Base-by-base conservation (phyloP, 2,888 invertebrate genomes). In the Atethmia centrago region DNA sequence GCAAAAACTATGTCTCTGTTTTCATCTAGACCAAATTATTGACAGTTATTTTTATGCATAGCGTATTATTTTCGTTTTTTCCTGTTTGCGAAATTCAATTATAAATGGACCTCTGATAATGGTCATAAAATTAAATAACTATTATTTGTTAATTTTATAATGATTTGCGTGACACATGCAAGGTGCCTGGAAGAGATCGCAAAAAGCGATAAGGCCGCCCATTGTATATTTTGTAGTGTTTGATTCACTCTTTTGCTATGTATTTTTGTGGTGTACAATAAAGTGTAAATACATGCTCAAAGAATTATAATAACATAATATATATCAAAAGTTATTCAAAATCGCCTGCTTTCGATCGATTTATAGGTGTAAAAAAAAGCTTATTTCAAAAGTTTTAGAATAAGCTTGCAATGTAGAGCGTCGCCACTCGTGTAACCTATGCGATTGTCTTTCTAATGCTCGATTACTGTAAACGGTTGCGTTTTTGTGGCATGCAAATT, bases 71-170 rank as follows among this genome's bases (percentile, higher is more conserved):
- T 1, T 4, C 4, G 21, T 28, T 19, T 62, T 47, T 63, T 28
- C 4, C 9, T 45, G 9, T 45, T 45, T 25, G 7, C 2, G 3
- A 42, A 70, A 31, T 42, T 19, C n/a, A 31, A 31, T n/a, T 31
- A 12, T 70, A n/a, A 28, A 42, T 9, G 9, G 42, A 70, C 51
- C 70, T 70, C 71, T 70, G 70, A 70, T 70, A 70, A 70, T 71
- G 71, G 70, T 70, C n/a, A 7, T 28, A 10, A n/a, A 31, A n/a
- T 49, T 42, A 9, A 42, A 28, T 16, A 25, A 36, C 7, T 51
- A 5, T 9, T 28, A 0, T 51, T 2, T 19, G 28, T 51, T 28
- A 12, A 51, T 51, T 70, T 51, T 42, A 4, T 69, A n/a, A 21
- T 51, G 0, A 51, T 69, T 49, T 69, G 40, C n/a, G 16, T 28